Evolutionary conservation across 2,888 invertebrate genomes (phyloP).

Genomic region (Diloba caeruleocephala): DNA sequence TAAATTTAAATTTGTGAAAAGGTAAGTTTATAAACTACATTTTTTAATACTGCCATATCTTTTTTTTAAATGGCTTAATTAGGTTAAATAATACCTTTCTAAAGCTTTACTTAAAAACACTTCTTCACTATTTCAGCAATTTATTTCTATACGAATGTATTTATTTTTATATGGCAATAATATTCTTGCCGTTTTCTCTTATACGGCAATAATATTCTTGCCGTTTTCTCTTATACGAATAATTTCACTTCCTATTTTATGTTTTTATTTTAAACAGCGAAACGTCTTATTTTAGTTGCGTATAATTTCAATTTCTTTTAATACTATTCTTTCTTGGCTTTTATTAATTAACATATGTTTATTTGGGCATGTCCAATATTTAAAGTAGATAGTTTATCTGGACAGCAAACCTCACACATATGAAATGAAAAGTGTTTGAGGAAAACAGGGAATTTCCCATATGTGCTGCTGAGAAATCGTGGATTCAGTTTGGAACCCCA

Average conservation of each 20-base stretch:
- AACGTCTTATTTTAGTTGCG: not conserved
- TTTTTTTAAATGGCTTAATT: not conserved
- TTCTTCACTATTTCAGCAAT: not conserved
- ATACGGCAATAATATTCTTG: not conserved
- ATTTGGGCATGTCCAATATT: conserved; percentile 13
- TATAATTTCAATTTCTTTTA: conserved; percentile 7
- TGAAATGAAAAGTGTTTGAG: too few species aligned
- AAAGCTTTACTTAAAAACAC: not conserved
- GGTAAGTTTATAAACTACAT: conserved; percentile 34
- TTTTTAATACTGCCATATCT: not conserved
- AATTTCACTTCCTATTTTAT: not conserved
- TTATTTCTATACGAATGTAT: not conserved
- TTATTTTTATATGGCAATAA: not conserved
- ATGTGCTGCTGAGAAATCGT: too few species aligned
- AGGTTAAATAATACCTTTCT: not conserved
- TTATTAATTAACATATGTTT: conserved; percentile 12
- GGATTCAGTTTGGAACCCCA: too few species aligned
- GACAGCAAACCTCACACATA: conserved; percentile 3
- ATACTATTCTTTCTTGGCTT: conserved; percentile 38
- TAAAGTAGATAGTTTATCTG: conserved; percentile 1
- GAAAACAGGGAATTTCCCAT: too few species aligned
- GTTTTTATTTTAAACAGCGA: not conserved
- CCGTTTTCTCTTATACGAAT: not conserved
- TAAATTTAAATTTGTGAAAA: not conserved
- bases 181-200: not conserved